Evolutionary conservation across 2,797 vertebrate species (phyloP).

Genomic region (Poeciliopsis paucimaculata): DNA sequence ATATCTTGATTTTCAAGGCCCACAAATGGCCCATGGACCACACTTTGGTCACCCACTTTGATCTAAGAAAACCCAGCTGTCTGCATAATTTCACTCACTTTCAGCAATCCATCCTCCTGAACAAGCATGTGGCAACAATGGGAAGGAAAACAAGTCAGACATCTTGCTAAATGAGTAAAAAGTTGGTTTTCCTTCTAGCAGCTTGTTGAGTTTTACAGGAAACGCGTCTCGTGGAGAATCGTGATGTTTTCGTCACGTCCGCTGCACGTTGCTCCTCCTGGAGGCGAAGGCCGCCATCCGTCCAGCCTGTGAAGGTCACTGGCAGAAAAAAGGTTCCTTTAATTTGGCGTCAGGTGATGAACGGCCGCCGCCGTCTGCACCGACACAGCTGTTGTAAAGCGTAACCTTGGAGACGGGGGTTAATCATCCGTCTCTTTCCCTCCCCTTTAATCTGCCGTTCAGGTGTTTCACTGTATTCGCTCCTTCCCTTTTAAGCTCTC

Average conservation of each 20-base stretch:
- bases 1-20: no score
- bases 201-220: neutral
- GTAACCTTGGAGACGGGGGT: constrained; percentile 79
- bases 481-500: constrained; percentile 13
- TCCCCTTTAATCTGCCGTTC: constrained; percentile 65
- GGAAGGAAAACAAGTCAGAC: neutral
- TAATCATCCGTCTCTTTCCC: constrained; percentile 76
- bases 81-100: neutral
- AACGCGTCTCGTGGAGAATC: neutral
- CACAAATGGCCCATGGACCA: no score
- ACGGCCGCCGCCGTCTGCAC: constrained; percentile 38
- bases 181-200: neutral
- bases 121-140: neutral
- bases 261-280: constrained; percentile 45
- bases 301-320: constrained; percentile 61
- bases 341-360: constrained; percentile 56
- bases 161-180: no score
- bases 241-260: neutral
- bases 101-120: neutral
- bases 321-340: constrained; percentile 43
- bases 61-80: neutral
- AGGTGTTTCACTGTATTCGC: constrained; percentile 60
- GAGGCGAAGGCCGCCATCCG: constrained; percentile 62
- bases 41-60: neutral
- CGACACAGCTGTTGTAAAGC: constrained; percentile 76